Evolutionary conservation across 2,797 vertebrate species (phyloP).

Genomic region (Valencia hispanica): DNA sequence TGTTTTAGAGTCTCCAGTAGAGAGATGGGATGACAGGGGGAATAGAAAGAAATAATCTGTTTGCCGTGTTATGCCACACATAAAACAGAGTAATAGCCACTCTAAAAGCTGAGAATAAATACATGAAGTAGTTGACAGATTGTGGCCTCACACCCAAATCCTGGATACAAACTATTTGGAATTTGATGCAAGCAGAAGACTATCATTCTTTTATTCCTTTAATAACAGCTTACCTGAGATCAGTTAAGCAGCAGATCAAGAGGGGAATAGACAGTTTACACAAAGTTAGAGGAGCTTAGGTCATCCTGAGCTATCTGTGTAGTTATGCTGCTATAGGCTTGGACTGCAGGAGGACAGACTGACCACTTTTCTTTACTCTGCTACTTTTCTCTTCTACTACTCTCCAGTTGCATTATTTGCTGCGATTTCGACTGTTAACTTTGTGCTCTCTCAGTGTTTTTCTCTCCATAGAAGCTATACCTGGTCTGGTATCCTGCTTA

Average conservation of each 20-base stretch:
- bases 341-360: no score
- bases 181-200: background rate
- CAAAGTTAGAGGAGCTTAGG: no score
- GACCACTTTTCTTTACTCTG: no score
- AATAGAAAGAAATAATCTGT: conserved; percentile 38
- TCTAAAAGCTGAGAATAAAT: conserved; percentile 21
- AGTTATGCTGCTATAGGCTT: no score
- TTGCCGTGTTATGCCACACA: conserved; percentile 43
- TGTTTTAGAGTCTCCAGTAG: conserved; percentile 45
- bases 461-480: no score
- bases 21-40: conserved; percentile 41
- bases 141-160: background rate
- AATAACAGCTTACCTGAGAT: background rate
- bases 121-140: conserved; percentile 1
- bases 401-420: no score
- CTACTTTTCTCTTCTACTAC: no score
- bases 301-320: no score
- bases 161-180: background rate
- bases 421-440: no score
- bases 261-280: no score
- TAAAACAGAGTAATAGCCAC: conserved; percentile 21
- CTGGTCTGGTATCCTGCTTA: no score
- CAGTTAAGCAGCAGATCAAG: background rate
- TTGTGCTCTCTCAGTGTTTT: no score
- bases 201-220: background rate